phyloP scores from a whole-genome alignment of 2,797 vertebrate genomes.

The Amblyopsis hoosieri region DNA sequence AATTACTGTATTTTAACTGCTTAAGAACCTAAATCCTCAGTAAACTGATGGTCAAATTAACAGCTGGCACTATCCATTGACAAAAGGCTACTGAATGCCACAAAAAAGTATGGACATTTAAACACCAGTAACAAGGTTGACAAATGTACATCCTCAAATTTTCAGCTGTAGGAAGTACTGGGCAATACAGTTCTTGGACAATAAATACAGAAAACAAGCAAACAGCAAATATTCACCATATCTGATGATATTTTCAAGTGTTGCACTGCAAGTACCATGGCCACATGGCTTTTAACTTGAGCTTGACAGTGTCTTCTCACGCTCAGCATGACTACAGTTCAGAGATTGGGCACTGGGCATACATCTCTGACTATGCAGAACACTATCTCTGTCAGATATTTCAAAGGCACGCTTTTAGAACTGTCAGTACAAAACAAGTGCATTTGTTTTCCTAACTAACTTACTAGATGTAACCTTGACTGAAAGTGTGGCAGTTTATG shows the following conservation, averaged over 20 bases:
- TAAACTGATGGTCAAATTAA: constrained; percentile 18
- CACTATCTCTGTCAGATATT: constrained; percentile 50
- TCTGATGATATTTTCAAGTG: constrained; percentile 70
- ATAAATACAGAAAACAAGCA: constrained; percentile 71
- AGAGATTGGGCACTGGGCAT: constrained; percentile 51
- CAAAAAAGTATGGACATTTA: constrained; percentile 26
- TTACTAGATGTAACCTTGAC: constrained; percentile 27
- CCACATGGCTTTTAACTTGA: constrained; percentile 57
- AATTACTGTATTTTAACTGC: constrained; percentile 12
- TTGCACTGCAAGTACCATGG: constrained; percentile 70
- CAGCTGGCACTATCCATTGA: constrained; percentile 29
- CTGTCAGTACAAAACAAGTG: constrained; percentile 62
- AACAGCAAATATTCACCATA: constrained; percentile 49
- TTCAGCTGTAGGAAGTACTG: constrained; percentile 57
- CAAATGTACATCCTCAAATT: constrained; percentile 55
- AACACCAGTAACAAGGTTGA: constrained; percentile 59
- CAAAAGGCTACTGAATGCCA: constrained; percentile 42
- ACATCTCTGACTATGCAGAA: constrained; percentile 64
- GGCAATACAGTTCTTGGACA: constrained; percentile 61
- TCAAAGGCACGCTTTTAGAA: constrained; percentile 71
- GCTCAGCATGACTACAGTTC: constrained; percentile 66
- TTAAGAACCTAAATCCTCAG: constrained; percentile 12
- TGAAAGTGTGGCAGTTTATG: constrained; percentile 44
- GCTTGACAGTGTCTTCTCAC: constrained; percentile 70
- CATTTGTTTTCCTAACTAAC: constrained; percentile 28